Base-by-base conservation (phyloP, 2,113 vertebrate species). In the Amblyopsis rosae region DNA sequence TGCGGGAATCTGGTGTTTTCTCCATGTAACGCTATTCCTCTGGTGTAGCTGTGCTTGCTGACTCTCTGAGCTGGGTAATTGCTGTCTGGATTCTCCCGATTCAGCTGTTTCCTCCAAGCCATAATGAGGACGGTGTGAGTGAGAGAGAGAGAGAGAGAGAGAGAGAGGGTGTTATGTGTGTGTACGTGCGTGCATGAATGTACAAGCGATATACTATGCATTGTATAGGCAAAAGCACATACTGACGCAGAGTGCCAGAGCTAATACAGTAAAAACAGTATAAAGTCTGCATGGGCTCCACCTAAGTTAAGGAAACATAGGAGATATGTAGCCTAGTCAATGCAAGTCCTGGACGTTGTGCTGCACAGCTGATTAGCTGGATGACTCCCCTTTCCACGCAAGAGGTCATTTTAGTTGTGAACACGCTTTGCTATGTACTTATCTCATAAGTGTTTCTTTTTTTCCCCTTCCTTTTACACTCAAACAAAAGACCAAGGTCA, bases 21-120 rank as follows among this genome's bases (percentile, higher is more conserved):
- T 70, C 53, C 53, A 78, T 70, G 63, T 76, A 74, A 75, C 70
- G 59, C 32, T 73, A 59, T 46, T 73, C 73, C 69, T 76, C 69
- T 1, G 11, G 13, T 60, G 60, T 32, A 64, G 11, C 35, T 67
- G 64, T 51, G 73, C 73, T 70, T 60, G 83, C 83, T 71, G 76
- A 79, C 76, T 75, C 75, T 76, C 70, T 17, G 53, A 62, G 79
- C 75, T 45, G 70, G 80, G 64, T 89, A 89, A 89, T 85, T 91
- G 88, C 78, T 65, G 79, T 85, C 80, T 63, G 64, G 46, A 70
- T 78, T 76, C 62, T 12, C 65, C 70, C 63, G 68, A 65, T 72
- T 81, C 86, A 84, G 85, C 81, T 77, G 61, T 84, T 76, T 82
- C 47, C 62, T 70, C 62, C 35, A 2, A 73, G 72, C 81, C 62